Conservation (phyloP, 2,113 vertebrate species). For the Ancistrus triradiatus region DNA sequence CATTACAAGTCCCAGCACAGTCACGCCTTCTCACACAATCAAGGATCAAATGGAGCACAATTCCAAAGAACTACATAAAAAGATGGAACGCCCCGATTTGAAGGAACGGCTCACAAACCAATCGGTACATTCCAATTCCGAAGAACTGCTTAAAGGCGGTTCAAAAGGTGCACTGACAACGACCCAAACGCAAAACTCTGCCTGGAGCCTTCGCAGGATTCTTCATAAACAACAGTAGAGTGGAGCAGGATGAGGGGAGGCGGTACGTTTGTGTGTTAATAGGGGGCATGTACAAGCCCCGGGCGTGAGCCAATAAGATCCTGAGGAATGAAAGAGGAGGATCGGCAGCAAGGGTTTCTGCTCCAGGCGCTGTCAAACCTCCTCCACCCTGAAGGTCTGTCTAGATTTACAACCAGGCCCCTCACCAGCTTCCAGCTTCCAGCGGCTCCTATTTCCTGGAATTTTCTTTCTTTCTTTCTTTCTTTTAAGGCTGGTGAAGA, state of each 20-base stretch:
- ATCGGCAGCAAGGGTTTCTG: neutral
- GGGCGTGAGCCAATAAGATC: slow-evolving; percentile 16
- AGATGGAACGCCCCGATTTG: too few species aligned
- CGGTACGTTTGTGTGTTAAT: slow-evolving; percentile 14
- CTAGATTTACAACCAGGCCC: slow-evolving; percentile 11
- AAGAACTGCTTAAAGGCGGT: too few species aligned
- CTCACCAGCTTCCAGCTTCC: too few species aligned
- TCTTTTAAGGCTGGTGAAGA: too few species aligned
- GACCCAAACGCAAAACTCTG: slow-evolving; percentile 7
- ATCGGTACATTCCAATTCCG: too few species aligned
- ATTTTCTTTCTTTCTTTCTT: too few species aligned
- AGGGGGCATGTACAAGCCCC: slow-evolving; percentile 4
- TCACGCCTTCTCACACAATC: too few species aligned
- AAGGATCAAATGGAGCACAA: too few species aligned
- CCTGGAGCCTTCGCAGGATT: slow-evolving; percentile 15
- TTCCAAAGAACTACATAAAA: too few species aligned
- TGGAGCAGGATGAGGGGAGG: slow-evolving; percentile 32
- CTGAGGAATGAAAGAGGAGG: slow-evolving; percentile 23
- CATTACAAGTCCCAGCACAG: too few species aligned
- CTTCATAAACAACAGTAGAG: slow-evolving; percentile 44
- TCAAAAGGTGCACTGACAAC: neutral
- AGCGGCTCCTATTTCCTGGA: too few species aligned
- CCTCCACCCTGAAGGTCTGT: neutral
- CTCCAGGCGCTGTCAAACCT: slow-evolving; percentile 9
- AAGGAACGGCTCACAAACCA: too few species aligned